Base-by-base conservation (phyloP, 2,113 vertebrate genomes). In the Oceanites oceanicus region DNA sequence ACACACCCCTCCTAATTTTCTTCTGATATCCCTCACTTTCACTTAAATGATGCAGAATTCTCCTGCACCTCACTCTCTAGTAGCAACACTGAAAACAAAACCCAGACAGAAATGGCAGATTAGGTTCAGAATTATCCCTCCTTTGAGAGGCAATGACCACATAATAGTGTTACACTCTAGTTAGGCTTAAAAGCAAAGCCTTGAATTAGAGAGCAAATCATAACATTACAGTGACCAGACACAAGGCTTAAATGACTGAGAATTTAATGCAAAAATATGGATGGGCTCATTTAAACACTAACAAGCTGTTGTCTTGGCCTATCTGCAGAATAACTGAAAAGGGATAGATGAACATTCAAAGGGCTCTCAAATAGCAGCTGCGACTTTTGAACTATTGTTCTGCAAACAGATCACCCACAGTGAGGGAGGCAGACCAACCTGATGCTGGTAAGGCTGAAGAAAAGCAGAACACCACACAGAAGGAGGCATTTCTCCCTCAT, bases 151-250 rank as follows among this genome's bases (percentile, higher is more conserved):
- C 38, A 86, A 59, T 94, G 79, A 44, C 67, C 15, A 2, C 68
- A 13, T 80, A 92, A 94, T 47, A 44, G 59, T 4, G 55, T 81
- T 97, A 95, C 52, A 77, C 63, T 92, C 62, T 91, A 83, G 70
- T 88, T 93, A 96, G 70, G 61, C 38, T 94, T 86, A 79, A 92
- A 96, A 82, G 59, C 72, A 94, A 84, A 94, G 52, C 82, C 55
- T 61, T 14, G 1, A 81, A 81, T 82, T 61, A 84, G 50, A 75
- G 52, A 91, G 68, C 34, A 81, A 55, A 88, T 90, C 23, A 34
- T 17, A 82, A 17, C 23, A 59, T 84, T 67, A 59, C 79, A 56
- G 40, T 86, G 92, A 95, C 82, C 72, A 95, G 76, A 68, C 34
- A 68, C 1, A 3, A 77, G 86, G 85, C 63, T 86, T 86, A 90